Conservation (phyloP, 2,113 vertebrate genomes). For the Gymnarchus niloticus region DNA sequence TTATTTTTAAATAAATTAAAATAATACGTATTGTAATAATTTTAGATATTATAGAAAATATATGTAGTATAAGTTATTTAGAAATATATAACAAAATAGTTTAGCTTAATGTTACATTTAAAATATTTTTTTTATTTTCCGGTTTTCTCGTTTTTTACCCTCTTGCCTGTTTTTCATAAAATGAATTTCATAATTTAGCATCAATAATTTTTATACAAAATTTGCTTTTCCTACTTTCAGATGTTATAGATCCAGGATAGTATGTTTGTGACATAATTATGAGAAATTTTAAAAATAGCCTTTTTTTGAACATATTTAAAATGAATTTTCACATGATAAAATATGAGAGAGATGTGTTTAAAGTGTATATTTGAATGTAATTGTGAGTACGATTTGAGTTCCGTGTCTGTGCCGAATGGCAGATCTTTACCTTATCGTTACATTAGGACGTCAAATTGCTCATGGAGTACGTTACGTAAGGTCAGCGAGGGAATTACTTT, state of each 20-base stretch:
- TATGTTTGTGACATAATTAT: neutral
- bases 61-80: no score
- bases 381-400: neutral
- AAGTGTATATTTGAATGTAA: neutral
- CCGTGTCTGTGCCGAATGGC: neutral
- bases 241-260: neutral
- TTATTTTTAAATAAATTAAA: neutral
- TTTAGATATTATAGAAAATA: no score
- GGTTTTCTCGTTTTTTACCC: neutral
- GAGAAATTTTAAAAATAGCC: neutral
- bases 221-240: neutral
- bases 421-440: neutral
- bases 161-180: neutral
- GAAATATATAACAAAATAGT: no score
- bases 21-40: no score
- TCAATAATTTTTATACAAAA: neutral
- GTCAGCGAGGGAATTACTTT: neutral
- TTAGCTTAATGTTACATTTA: neutral
- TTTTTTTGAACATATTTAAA: neutral
- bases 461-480: neutral
- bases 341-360: neutral
- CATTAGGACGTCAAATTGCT: neutral
- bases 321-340: neutral
- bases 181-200: neutral
- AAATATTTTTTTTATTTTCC: neutral